phyloP scores from a whole-genome alignment of 2,888 invertebrate species.

The Orchesella flavescens region DNA sequence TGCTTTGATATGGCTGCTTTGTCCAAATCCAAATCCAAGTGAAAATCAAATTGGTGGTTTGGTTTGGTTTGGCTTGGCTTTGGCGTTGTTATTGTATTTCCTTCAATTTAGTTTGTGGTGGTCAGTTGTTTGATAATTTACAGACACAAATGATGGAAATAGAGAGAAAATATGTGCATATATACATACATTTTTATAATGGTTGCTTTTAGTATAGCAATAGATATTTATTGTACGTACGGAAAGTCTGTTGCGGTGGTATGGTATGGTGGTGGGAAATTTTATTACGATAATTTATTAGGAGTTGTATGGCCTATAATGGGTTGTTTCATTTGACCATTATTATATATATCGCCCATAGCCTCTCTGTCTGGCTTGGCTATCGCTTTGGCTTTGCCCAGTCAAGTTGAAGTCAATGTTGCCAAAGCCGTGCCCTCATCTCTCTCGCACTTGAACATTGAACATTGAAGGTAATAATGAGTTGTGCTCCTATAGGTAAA shows the following conservation, averaged over 20 bases:
- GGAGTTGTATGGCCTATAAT: slow-evolving; percentile 60
- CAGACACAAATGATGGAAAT: slow-evolving; percentile 6
- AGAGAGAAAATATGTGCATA: slow-evolving; percentile 2
- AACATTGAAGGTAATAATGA: slow-evolving; percentile 11
- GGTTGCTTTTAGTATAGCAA: too few relatives aligned
- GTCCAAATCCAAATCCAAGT: not conserved
- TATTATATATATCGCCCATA: slow-evolving; percentile 40
- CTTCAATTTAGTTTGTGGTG: slow-evolving; percentile 17
- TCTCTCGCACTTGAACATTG: too few relatives aligned
- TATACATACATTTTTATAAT: not conserved
- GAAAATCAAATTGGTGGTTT: slow-evolving; percentile 45
- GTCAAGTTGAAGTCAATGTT: not conserved
- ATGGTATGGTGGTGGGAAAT: slow-evolving; percentile 49
- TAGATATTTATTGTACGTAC: too few relatives aligned
- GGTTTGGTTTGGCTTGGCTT: too few relatives aligned
- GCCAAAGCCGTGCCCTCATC: slow-evolving; percentile 57
- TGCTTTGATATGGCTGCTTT: not conserved
- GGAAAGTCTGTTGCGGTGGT: slow-evolving; percentile 1
- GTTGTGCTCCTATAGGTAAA: slow-evolving; percentile 2
- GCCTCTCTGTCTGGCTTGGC: slow-evolving; percentile 37
- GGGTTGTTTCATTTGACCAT: slow-evolving; percentile 54
- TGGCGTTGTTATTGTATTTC: slow-evolving; percentile 55
- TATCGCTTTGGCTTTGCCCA: slow-evolving; percentile 15
- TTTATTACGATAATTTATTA: slow-evolving; percentile 63
- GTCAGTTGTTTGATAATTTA: slow-evolving; percentile 53